phyloP scores from a whole-genome alignment of 2,797 vertebrate genomes.

The Scleropages formosus region DNA sequence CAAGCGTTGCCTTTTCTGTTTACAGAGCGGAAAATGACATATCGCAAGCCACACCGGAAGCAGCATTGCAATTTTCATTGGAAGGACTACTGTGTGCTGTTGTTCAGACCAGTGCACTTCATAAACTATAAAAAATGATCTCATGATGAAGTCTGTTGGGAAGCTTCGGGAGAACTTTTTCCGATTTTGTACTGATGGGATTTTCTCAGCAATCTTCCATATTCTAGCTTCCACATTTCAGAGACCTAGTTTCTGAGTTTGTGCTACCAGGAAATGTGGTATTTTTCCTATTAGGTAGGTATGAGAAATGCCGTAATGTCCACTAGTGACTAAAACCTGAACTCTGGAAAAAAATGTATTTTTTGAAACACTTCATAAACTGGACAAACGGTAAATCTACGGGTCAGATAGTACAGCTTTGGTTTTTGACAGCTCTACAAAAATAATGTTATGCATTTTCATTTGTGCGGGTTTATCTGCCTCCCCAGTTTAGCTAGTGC shows the following conservation, averaged over 20 bases:
- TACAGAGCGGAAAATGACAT: constrained; percentile 1
- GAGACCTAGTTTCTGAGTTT: background rate
- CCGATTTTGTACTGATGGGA: background rate
- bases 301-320: background rate
- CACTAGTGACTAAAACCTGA: background rate
- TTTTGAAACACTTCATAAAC: too few relatives aligned
- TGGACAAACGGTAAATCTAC: too few relatives aligned
- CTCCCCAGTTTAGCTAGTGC: too few relatives aligned
- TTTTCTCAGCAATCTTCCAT: background rate
- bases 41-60: background rate
- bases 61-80: background rate
- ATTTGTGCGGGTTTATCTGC: too few relatives aligned
- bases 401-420: too few relatives aligned
- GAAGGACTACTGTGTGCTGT: background rate
- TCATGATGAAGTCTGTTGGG: background rate
- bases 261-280: background rate
- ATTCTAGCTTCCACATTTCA: background rate
- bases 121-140: background rate
- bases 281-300: background rate
- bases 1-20: background rate
- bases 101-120: background rate
- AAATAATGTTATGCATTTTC: too few relatives aligned
- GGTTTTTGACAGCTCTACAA: too few relatives aligned
- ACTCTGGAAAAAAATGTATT: too few relatives aligned
- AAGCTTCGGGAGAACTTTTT: background rate